Evolutionary conservation across 1,140 invertebrate species (phyloP), one percentile per base, ranked within the genome.

Genomic region (Drosophila pruinosa): DNA sequence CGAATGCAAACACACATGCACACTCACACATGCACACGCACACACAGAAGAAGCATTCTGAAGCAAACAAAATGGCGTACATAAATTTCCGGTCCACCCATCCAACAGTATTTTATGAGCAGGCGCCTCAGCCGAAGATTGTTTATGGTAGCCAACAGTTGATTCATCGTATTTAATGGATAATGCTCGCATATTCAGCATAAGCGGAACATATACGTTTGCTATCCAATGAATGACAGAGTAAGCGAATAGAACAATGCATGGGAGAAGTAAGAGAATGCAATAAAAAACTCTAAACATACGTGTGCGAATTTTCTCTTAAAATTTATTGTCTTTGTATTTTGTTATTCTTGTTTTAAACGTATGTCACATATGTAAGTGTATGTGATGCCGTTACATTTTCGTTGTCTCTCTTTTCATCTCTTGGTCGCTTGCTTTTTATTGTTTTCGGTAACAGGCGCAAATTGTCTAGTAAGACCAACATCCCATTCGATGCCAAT

Each of bases 121-220:
- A 38, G 26, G 59, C 52, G 54, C 70, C 64, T 56, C 61, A 77
- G 82, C 62, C 77, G 75, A 86, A 86, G 82, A 88, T 86, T 79
- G 76, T 85, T 85, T 85, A 86, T 83, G 81, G 57, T 63, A 63
- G 81, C 68, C 80, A 85, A 76, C 76, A 81, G 78, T 88, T 86
- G 81, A 86, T 86, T 88, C 81, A 86, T 86, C 70, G 78, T 54
- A 78, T 86, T 86, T 88, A 86, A 86, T 88, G 82, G 82, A 78
- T 88, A 88, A 81, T 72, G 77, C 81, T 70, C 34, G 73, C 77
- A 71, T 57, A 80, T 74, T 80, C 77, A 70, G 77, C 80, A 76
- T 41, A 74, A 74, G 43, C 47, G 63, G 67, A 81, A 67, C 50
- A 64, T 24, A 65, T 57, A 71, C 64, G 38, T 63, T 41, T 62